A percentile compares a stretch with the other conserved stretches of the same genome.
Conservation (phyloP, 2,888 invertebrate species). For the Protula sp. region DNA sequence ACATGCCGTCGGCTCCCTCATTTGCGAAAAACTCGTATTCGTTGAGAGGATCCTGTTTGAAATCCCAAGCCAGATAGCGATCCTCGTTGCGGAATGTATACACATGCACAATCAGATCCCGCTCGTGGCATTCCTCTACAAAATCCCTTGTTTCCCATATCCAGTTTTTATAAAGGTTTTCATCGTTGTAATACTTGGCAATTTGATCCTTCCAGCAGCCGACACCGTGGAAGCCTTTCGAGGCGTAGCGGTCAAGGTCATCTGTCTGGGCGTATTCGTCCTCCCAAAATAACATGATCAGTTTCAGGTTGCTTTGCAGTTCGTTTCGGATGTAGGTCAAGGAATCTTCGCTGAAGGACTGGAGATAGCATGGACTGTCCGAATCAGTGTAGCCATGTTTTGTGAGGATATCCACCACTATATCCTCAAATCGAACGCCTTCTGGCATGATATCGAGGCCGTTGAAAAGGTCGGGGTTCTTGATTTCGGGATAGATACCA, state of each 20-base stretch:
- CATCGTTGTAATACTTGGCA: neutral
- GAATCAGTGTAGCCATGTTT: constrained; percentile 8
- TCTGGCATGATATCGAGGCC: constrained; percentile 5
- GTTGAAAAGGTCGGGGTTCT: constrained; percentile 22
- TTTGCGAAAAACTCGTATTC: constrained; percentile 17
- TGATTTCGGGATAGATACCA: constrained; percentile 24
- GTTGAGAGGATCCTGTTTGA: constrained; percentile 19
- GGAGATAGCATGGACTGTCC: constrained; percentile 18
- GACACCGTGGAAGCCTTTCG: neutral
- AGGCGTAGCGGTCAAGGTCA: neutral
- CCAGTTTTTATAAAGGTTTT: neutral
- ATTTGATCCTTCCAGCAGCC: neutral
- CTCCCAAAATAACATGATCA: neutral
- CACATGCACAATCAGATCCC: neutral
- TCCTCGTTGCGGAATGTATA: constrained; percentile 20
- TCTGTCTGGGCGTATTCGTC: neutral
- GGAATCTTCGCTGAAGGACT: constrained; percentile 15
- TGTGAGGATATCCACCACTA: neutral
- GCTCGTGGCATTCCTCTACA: neutral
- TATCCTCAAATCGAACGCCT: neutral
- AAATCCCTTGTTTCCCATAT: neutral
- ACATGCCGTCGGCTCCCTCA: constrained; percentile 26
- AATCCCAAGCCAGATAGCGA: constrained; percentile 20
- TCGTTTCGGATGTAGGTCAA: neutral
- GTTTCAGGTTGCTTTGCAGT: neutral